Evolutionary conservation across 2,797 vertebrate genomes (phyloP).

Genomic region (Knipowitschia caucasica): DNA sequence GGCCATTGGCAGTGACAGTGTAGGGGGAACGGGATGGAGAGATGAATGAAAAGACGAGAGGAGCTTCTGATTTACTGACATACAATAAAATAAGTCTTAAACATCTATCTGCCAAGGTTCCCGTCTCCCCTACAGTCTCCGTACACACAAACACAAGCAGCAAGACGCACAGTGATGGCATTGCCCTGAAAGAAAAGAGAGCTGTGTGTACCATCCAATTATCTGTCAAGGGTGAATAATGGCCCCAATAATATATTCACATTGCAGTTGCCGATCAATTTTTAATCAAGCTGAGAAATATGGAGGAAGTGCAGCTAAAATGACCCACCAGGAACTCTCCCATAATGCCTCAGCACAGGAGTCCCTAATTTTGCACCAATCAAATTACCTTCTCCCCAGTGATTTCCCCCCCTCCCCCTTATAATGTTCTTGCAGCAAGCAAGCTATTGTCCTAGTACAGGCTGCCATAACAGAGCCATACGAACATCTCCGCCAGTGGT

Average conservation of each 20-base stretch:
- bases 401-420: constrained; percentile 56
- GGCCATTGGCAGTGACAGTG: constrained; percentile 36
- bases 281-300: constrained; percentile 99
- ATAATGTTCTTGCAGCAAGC: constrained; percentile 5
- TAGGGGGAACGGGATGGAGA: constrained; percentile 39
- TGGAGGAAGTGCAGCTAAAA: constrained; percentile 99
- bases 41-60: constrained; percentile 41
- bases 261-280: constrained; percentile 99
- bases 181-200: constrained; percentile 97
- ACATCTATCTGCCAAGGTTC: constrained; percentile 42
- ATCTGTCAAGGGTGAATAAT: constrained; percentile 99
- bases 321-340: constrained; percentile 94
- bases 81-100: constrained; percentile 50
- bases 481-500: constrained; percentile 79
- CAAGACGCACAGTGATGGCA: constrained; percentile 73
- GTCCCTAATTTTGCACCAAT: constrained; percentile 98
- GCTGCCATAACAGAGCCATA: constrained; percentile 85
- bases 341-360: constrained; percentile 88
- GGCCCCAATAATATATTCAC: constrained; percentile 99
- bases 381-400: constrained; percentile 89
- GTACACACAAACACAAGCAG: constrained; percentile 15
- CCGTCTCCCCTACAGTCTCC: constrained; percentile 27
- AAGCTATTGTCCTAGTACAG: constrained; percentile 83
- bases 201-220: constrained; percentile 95
- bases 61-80: constrained; percentile 50